Evolutionary conservation across 2,888 invertebrate species (phyloP).

Genomic region (Macrosiphum euphorbiae): DNA sequence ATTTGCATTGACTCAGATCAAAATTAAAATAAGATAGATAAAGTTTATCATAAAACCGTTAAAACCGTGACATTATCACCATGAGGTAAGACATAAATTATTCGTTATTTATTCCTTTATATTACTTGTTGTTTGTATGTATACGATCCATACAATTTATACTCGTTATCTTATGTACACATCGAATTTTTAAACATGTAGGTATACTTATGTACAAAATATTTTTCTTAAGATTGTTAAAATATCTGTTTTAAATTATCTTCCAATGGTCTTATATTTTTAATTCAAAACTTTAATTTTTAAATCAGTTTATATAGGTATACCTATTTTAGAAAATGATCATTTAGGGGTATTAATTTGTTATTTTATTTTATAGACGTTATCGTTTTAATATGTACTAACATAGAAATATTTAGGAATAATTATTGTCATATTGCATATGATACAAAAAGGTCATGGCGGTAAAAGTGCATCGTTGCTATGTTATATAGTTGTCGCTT

Average conservation of each 20-base stretch:
- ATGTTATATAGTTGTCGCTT: not conserved
- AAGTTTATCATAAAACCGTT: slow-evolving; percentile 22
- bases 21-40: slow-evolving; percentile 32
- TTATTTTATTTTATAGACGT: not conserved
- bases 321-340: no score
- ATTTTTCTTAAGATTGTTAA: not conserved
- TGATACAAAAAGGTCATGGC: not conserved
- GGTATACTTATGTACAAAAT: not conserved
- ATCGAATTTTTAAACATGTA: not conserved
- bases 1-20: slow-evolving; percentile 24
- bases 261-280: not conserved
- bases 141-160: slow-evolving; percentile 3
- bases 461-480: not conserved
- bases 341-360: no score
- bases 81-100: slow-evolving; percentile 16
- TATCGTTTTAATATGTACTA: not conserved
- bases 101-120: slow-evolving; percentile 41
- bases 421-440: not conserved
- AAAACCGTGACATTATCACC: slow-evolving; percentile 19
- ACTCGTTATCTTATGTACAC: slow-evolving; percentile 9
- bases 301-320: not conserved
- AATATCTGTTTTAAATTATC: not conserved
- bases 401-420: not conserved
- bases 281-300: not conserved
- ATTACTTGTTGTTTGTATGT: slow-evolving; percentile 13